Base-by-base conservation (phyloP, 2,888 invertebrate species). In the Girardia tigrina region DNA sequence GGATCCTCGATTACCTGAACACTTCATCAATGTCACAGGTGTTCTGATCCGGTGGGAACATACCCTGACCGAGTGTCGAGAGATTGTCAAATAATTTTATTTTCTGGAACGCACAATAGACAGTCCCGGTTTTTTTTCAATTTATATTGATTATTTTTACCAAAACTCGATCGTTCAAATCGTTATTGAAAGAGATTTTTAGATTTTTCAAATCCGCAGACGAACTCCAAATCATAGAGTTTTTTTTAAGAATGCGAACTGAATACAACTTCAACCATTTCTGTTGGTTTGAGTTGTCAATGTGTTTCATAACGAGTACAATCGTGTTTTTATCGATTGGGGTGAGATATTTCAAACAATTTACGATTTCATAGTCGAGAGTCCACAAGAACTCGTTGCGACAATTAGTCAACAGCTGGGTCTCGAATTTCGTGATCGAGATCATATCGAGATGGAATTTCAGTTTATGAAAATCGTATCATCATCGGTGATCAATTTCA, bases 371-470 rank as follows among this genome's bases (percentile, higher is more conserved):
- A 74, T 74, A 56, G n/a, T 74, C 42, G n/a, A 74, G 56, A 56
- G 42, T 74, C 74, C 74, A 74, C 2, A 69, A 4, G 2, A 74
- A 28, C 26, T 74, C 74, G 1, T 73, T 42, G 14, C 27, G n/a
- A 69, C 74, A 74, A 27, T 42, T 74, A 26, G 56, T 27, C 26
- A 74, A 69, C 8, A 69, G n/a, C n/a, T 26, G 29, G 14, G 20
- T 36, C 23, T 74, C 69, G n/a, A 20, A 27, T 20, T 23, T 6
- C 6, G 74, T 27, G 78, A 89, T 83, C 79, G 89, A 89, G 76
- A 88, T 86, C 36, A 89, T 87, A 81, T 89, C 89, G 78, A 89
- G 84, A 2, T 88, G 88, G 72, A 89, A 85, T 75, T 82, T 81
- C 26, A 86, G 78, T 76, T 84, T 81, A 78, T 86, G 86, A 14